These are phyloP conservation scores for Pseudachorutes palmiensis DNA, from an alignment of 1,140 invertebrate genomes.

Conservation along the genomic window DNA sequence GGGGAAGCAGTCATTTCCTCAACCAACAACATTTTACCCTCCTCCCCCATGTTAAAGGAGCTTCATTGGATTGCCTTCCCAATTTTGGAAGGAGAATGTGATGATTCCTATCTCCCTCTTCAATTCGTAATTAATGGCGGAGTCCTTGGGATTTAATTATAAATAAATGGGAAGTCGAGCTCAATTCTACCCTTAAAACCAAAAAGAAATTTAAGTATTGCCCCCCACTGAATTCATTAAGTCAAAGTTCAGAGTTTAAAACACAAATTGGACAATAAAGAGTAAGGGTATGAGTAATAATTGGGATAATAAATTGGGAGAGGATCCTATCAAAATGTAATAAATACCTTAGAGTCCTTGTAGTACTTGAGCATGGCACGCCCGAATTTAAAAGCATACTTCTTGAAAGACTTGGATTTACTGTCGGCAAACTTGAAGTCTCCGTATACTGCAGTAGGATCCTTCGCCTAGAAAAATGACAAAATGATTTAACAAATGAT, in stretches of 20 bases:
- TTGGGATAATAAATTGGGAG: not conserved
- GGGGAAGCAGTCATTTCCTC: too few relatives aligned
- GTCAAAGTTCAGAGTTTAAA: too few relatives aligned
- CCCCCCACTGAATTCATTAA: too few relatives aligned
- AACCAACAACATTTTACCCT: too few relatives aligned
- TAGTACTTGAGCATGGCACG: slow-evolving; percentile 67
- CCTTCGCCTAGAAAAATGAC: slow-evolving; percentile 44
- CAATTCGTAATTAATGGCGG: slow-evolving; percentile 7
- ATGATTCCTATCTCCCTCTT: slow-evolving; percentile 4
- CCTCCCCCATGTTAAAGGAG: too few relatives aligned
- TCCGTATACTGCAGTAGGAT: slow-evolving; percentile 53
- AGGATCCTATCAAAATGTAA: not conserved
- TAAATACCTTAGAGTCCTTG: slow-evolving; percentile 61
- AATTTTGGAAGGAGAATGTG: not conserved
- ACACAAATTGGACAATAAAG: too few relatives aligned
- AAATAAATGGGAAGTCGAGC: too few relatives aligned
- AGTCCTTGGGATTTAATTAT: not conserved
- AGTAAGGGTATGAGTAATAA: too few relatives aligned
- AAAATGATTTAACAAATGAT: too few relatives aligned
- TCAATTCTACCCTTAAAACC: too few relatives aligned
- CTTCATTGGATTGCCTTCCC: too few relatives aligned
- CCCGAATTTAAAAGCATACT: slow-evolving; percentile 66
- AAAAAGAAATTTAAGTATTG: too few relatives aligned
- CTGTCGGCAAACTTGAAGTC: slow-evolving; percentile 71
- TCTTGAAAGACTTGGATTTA: slow-evolving; percentile 64